Evolutionary conservation across 2,113 vertebrate species (phyloP).

Genomic region (Odobenus rosmarus): DNA sequence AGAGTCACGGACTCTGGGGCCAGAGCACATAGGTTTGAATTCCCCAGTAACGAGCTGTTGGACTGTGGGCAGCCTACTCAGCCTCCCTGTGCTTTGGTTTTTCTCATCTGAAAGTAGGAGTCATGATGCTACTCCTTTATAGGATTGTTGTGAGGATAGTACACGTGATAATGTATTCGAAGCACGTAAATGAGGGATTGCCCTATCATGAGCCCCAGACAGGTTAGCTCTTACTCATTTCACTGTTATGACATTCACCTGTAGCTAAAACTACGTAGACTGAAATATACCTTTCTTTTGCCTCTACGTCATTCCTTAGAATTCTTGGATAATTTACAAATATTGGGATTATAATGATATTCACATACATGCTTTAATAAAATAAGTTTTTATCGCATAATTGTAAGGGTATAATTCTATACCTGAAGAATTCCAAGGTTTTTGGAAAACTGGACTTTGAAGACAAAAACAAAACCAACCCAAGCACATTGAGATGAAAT

Average conservation of each 20-base stretch:
- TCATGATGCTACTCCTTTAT: background rate
- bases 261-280: background rate
- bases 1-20: background rate
- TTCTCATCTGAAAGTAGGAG: background rate
- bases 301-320: background rate
- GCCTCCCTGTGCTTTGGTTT: background rate
- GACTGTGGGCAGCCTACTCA: background rate
- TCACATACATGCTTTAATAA: background rate
- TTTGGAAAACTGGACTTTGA: background rate
- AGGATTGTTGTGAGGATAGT: background rate
- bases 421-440: background rate
- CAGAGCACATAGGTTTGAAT: background rate
- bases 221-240: background rate
- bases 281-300: background rate
- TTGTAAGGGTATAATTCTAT: background rate
- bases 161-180: rapidly evolving
- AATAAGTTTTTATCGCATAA: background rate
- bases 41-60: background rate
- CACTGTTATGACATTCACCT: background rate
- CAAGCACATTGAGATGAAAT: background rate
- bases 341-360: background rate
- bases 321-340: background rate
- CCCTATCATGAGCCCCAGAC: rapidly evolving
- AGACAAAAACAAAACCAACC: background rate
- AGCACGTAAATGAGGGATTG: too few relatives aligned